Conservation (phyloP, 2,797 vertebrate genomes). For the Lophius americanus region DNA sequence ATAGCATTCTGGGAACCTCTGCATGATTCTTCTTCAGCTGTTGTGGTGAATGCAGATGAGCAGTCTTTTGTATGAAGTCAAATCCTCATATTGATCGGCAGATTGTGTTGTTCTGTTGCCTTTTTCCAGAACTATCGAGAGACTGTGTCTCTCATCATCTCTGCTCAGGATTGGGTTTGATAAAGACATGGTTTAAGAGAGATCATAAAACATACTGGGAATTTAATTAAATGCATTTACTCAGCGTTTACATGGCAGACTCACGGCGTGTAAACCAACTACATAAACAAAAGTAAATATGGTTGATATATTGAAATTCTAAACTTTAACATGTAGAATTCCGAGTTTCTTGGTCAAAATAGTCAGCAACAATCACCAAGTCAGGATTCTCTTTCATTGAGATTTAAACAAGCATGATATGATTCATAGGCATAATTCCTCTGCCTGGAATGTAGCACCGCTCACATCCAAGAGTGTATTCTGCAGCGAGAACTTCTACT, state of each 20-base stretch:
- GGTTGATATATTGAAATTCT: no score
- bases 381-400: conserved; percentile 1
- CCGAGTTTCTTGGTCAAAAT: not conserved
- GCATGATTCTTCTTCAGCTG: conserved; percentile 49
- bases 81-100: conserved; percentile 70
- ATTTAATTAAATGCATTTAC: not conserved
- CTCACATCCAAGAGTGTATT: conserved; percentile 30
- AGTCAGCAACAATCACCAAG: not conserved
- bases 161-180: conserved; percentile 18
- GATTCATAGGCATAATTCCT: conserved; percentile 27
- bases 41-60: conserved; percentile 65
- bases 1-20: conserved; percentile 49
- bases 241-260: not conserved
- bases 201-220: not conserved
- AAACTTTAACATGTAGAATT: no score
- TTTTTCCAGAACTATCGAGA: conserved; percentile 40
- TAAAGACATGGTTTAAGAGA: conserved; percentile 19
- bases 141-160: conserved; percentile 1
- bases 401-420: conserved; percentile 14
- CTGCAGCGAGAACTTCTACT: conserved; percentile 19
- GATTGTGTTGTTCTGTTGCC: conserved; percentile 51
- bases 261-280: not conserved
- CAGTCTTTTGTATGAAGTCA: conserved; percentile 59
- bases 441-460: conserved; percentile 29
- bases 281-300: not conserved